A percentile compares a stretch with the other conserved stretches of the same genome.
These are phyloP conservation scores for Spodoptera litura DNA, from an alignment of 1,140 invertebrate species.

Conservation along the genomic window DNA sequence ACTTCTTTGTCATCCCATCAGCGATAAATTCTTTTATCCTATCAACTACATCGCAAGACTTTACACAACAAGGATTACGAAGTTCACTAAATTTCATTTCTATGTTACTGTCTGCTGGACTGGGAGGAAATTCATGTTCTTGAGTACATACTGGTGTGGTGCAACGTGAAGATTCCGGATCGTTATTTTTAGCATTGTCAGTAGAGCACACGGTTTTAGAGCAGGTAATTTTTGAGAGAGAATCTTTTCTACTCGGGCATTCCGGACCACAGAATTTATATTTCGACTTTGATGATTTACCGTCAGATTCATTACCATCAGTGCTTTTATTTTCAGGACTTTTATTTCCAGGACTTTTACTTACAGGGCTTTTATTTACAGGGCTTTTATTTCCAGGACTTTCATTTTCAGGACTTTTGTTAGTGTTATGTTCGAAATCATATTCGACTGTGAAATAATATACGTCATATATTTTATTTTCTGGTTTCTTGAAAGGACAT, in stretches of 20 bases:
- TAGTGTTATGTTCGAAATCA: slow-evolving; percentile 62
- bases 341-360: slow-evolving; percentile 13
- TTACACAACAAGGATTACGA: slow-evolving; percentile 74
- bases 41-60: slow-evolving; percentile 73
- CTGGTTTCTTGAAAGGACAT: slow-evolving; percentile 64
- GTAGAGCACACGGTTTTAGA: slow-evolving; percentile 71
- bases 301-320: neutral
- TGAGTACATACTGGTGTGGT: slow-evolving; percentile 60
- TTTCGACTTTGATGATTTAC: slow-evolving; percentile 44
- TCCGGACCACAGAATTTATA: slow-evolving; percentile 70
- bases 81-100: slow-evolving; percentile 71
- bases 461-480: slow-evolving; percentile 69
- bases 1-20: slow-evolving; percentile 61
- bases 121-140: slow-evolving; percentile 54
- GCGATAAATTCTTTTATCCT: slow-evolving; percentile 77
- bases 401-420: slow-evolving; percentile 8
- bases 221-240: slow-evolving; percentile 64
- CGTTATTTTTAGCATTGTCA: slow-evolving; percentile 46
- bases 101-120: slow-evolving; percentile 77
- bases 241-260: slow-evolving; percentile 68
- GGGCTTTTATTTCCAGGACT: slow-evolving; percentile 30
- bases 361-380: slow-evolving; percentile 25
- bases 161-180: slow-evolving; percentile 55
- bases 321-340: slow-evolving; percentile 29
- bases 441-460: slow-evolving; percentile 78